phyloP scores from a whole-genome alignment of 2,888 invertebrate species.

The Cerastis rubricosa region DNA sequence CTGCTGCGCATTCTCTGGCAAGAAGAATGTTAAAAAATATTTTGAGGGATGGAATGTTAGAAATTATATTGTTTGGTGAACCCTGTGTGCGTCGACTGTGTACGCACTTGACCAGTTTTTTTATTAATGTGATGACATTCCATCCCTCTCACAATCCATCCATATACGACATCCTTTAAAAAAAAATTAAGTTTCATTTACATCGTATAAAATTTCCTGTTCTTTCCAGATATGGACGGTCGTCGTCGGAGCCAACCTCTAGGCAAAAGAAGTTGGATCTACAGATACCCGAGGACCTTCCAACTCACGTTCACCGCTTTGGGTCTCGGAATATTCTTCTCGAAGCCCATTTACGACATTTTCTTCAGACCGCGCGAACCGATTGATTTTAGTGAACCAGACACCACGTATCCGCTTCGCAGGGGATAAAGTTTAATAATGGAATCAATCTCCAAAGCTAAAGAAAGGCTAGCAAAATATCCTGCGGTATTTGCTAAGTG shows the following conservation, averaged over 20 bases:
- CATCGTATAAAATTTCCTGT: slow-evolving; percentile 19
- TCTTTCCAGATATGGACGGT: slow-evolving; percentile 83
- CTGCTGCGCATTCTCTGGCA: too few species aligned
- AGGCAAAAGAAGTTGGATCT: slow-evolving; percentile 91
- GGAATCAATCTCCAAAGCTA: slow-evolving; percentile 95
- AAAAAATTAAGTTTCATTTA: not conserved
- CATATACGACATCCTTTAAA: too few species aligned
- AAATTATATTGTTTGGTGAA: too few species aligned
- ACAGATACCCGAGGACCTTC: slow-evolving; percentile 91
- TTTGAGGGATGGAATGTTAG: too few species aligned
- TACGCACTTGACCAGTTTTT: too few species aligned
- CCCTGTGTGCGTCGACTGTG: too few species aligned
- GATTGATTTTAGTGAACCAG: slow-evolving; percentile 78
- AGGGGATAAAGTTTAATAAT: slow-evolving; percentile 83
- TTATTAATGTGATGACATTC: too few species aligned
- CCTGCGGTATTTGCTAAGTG: slow-evolving; percentile 94
- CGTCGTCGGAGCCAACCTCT: slow-evolving; percentile 84
- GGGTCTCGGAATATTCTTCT: slow-evolving; percentile 92
- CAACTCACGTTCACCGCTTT: slow-evolving; percentile 89
- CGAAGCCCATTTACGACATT: slow-evolving; percentile 93
- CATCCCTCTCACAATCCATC: too few species aligned
- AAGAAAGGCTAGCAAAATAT: slow-evolving; percentile 93
- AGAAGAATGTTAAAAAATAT: too few species aligned
- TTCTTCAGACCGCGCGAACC: slow-evolving; percentile 84
- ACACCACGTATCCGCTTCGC: slow-evolving; percentile 70